A percentile compares a stretch with the other conserved stretches of the same genome.
Evolutionary conservation across 1,140 invertebrate species (phyloP).

Genomic region (Euura saliciscinereae): DNA sequence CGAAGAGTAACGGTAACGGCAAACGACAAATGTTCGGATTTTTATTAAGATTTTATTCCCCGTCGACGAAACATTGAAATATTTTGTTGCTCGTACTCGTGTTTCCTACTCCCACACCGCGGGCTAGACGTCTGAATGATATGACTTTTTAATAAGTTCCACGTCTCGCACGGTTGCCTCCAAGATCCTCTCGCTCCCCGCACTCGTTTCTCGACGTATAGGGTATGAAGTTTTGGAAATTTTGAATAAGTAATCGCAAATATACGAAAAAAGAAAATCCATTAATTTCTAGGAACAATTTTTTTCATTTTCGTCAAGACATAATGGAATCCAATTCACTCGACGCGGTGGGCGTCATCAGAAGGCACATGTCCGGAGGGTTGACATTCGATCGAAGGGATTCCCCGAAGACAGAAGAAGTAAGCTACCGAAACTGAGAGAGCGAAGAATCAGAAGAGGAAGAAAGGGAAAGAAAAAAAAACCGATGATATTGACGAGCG

Average conservation of each 20-base stretch:
- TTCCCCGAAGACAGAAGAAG: not conserved
- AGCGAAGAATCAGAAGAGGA: not conserved
- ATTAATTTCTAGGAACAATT: no score
- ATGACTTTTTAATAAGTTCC: constrained; percentile 2
- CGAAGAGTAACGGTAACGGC: not conserved
- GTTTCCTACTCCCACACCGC: not conserved
- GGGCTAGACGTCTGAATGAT: not conserved
- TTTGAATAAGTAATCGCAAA: no score
- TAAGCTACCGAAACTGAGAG: not conserved
- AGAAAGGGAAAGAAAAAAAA: not conserved
- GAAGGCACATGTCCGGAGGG: not conserved
- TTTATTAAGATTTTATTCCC: not conserved
- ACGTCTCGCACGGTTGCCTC: not conserved
- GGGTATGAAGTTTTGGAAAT: no score
- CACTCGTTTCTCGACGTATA: no score
- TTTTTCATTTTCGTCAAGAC: no score
- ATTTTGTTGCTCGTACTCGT: not conserved
- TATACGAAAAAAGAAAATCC: no score
- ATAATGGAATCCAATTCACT: not conserved
- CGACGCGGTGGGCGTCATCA: not conserved
- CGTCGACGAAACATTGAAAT: not conserved
- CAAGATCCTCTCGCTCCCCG: not conserved
- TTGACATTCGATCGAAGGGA: not conserved
- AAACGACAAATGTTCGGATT: not conserved
- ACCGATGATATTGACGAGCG: constrained; percentile 32